Evolutionary conservation across 2,888 invertebrate species (phyloP).

Genomic region (Calliopum simillimum): DNA sequence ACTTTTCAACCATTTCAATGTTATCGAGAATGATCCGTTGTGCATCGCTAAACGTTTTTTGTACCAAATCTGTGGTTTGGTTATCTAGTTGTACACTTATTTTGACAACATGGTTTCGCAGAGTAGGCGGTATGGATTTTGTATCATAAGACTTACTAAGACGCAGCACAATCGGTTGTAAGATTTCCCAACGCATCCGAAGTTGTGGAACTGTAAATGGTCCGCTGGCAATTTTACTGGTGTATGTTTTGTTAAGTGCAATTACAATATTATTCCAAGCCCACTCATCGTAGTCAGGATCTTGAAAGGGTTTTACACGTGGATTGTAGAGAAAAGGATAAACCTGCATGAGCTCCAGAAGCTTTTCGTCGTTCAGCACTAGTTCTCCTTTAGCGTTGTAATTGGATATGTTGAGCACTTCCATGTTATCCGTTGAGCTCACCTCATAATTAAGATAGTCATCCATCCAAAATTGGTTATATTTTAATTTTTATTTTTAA

Average conservation of each 20-base stretch:
- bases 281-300: slow-evolving; percentile 46
- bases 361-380: slow-evolving; percentile 48
- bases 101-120: slow-evolving; percentile 46
- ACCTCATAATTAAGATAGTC: background rate
- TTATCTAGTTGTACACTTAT: slow-evolving; percentile 41
- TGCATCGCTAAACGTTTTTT: slow-evolving; percentile 9
- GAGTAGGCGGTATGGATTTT: slow-evolving; percentile 44
- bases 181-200: slow-evolving; percentile 51
- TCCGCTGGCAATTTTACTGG: slow-evolving; percentile 17
- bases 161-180: slow-evolving; percentile 48
- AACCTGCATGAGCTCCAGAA: slow-evolving; percentile 45
- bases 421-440: background rate
- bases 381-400: slow-evolving; percentile 43
- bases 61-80: slow-evolving; percentile 27
- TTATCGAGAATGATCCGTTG: slow-evolving; percentile 45
- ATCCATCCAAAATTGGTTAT: background rate
- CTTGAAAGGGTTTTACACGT: slow-evolving; percentile 41
- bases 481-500: background rate
- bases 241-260: slow-evolving; percentile 44
- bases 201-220: slow-evolving; percentile 49
- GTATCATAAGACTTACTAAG: slow-evolving; percentile 44
- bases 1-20: slow-evolving; percentile 39
- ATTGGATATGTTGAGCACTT: slow-evolving; percentile 49
- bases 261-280: slow-evolving; percentile 47
- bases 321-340: slow-evolving; percentile 48